Percentiles rank a stretch among this genome's conserved stretches.
These are phyloP conservation scores for Drosophila nigrodunni DNA, from an alignment of 1,140 invertebrate species.

Conservation along the genomic window DNA sequence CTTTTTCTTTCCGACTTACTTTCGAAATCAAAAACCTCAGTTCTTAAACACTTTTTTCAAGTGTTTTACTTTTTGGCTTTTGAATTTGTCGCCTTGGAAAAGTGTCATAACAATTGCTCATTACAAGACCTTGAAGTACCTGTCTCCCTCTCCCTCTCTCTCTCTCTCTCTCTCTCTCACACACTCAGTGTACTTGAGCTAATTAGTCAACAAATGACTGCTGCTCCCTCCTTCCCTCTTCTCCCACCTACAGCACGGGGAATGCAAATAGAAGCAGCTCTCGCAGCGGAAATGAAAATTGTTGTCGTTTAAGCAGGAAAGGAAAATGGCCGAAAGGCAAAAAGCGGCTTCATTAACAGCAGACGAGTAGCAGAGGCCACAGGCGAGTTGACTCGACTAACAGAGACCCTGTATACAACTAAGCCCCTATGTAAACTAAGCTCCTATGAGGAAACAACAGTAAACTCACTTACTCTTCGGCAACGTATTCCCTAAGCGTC, in stretches of 20 bases:
- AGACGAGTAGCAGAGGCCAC: background rate
- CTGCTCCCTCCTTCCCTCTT: background rate
- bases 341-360: constrained; percentile 63
- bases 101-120: constrained; percentile 39
- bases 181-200: background rate
- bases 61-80: constrained; percentile 7
- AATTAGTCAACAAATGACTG: constrained; percentile 37
- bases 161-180: no score
- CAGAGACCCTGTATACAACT: background rate
- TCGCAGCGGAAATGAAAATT: constrained; percentile 24
- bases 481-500: background rate
- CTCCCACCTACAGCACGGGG: background rate
- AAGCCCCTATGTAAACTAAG: no score
- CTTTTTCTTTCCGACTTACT: no score
- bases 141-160: background rate
- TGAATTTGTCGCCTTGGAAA: background rate
- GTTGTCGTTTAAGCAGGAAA: constrained; percentile 10
- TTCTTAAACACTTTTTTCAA: no score
- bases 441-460: no score
- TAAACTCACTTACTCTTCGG: no score
- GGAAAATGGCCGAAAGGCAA: constrained; percentile 32
- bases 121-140: constrained; percentile 4
- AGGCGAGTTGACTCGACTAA: background rate
- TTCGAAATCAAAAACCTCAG: no score
- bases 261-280: constrained; percentile 20